Base-by-base conservation (phyloP, 2,888 invertebrate species). In the Dorcus hopei region DNA sequence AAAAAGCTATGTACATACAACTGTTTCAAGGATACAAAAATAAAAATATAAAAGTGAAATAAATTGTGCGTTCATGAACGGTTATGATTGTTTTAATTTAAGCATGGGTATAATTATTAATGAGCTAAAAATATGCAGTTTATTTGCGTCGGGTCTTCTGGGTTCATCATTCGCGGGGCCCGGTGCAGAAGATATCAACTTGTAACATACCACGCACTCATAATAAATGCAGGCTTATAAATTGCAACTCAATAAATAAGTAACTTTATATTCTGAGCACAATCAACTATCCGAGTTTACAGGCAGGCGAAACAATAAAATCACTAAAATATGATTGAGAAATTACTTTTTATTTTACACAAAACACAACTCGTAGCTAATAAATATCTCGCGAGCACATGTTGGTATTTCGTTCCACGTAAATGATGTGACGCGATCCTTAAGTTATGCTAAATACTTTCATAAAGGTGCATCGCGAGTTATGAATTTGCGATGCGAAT, bases 241-340 rank as follows among this genome's bases (percentile, higher is more conserved):
- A 78, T 79, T 78, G 77, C 75, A 72, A 63, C 70, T 69, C 77
- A 73, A 78, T 79, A 79, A 79, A 79, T 77, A 78, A 77, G 77
- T 77, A 75, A 78, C 77, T 79, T 79, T 79, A 79, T 79, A 77
- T 77, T 73, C 77, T 67, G 72, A 74, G 72, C 74, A 78, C 78
- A 79, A 78, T 79, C 78, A 77, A 75, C 75, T 77, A 76, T 76
- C 74, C 76, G 74, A 77, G 74, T 78, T 77, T 78, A 76, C 76
- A 77, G 76, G 75, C 76, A 69, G 71, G 69, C 76, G 69, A 77
- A 78, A 78, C 77, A 78, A 78, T 78, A 78, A 78, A 78, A 77
- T 78, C 74, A 74, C 76, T 78, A 75, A 78, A 77, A 78, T 78
- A 78, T 78, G 77, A 78, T 78, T 78, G 77, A 77, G 76, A 76